Percentiles rank a stretch among this genome's conserved stretches.
These are phyloP conservation scores for Lagenorhynchus albirostris DNA, from an alignment of 2,113 vertebrate species.

Conservation along the genomic window DNA sequence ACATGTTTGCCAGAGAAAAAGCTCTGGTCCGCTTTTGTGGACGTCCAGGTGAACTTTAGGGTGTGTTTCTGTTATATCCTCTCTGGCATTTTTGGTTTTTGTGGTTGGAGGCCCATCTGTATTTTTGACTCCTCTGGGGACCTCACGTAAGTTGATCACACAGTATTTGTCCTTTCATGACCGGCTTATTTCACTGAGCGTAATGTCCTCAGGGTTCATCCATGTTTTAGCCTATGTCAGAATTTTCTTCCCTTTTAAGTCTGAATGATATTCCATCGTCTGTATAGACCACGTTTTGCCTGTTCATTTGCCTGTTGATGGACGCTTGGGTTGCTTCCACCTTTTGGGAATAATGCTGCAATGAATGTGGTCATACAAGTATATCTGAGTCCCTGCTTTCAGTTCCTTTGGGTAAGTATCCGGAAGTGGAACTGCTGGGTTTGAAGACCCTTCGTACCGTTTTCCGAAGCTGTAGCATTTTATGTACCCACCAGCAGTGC, in stretches of 20 bases:
- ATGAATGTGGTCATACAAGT: rapidly evolving
- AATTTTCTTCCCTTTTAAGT: neutral
- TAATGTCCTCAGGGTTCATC: rapidly evolving
- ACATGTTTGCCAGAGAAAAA: neutral
- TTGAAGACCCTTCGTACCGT: neutral
- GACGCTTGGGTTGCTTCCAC: neutral
- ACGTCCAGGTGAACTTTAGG: neutral
- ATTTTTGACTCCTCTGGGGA: rapidly evolving
- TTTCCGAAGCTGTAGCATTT: neutral
- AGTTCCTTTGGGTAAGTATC: neutral
- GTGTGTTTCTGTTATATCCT: neutral
- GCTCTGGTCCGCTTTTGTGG: neutral
- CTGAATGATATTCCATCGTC: rapidly evolving
- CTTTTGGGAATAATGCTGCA: rapidly evolving
- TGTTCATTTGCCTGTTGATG: rapidly evolving
- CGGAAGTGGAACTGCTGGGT: neutral
- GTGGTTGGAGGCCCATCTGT: neutral
- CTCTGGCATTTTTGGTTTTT: neutral
- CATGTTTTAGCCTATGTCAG: neutral
- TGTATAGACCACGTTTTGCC: too few relatives aligned
- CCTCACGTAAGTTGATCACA: rapidly evolving
- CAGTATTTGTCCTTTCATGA: too few relatives aligned
- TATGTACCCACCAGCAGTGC: too few relatives aligned
- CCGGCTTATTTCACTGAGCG: neutral
- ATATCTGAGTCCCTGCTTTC: neutral